Base-by-base conservation (phyloP, 2,113 vertebrate genomes). In the Pachycephala philippinensis region DNA sequence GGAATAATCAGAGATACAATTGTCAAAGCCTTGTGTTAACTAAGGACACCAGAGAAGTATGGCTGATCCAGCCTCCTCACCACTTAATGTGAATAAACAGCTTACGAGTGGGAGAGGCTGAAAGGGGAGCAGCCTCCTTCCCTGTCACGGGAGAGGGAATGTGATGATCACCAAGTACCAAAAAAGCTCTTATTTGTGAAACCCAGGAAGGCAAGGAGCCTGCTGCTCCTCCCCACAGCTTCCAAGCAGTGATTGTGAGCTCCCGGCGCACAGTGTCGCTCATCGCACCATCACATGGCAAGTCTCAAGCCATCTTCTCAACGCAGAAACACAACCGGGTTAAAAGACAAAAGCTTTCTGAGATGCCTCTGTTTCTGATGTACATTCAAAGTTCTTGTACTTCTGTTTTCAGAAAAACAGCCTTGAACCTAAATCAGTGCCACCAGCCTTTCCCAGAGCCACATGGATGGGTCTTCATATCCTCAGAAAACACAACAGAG, bases 71-170 rank as follows among this genome's bases (percentile, higher is more conserved):
- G 92, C 89, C 54, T 76, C 82, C 88, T 88, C 77, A 68, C 76
- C 95, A 94, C 92, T 88, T 96, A 96, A 95, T 90, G 85, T 65
- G 70, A 90, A 94, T 83, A 87, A 92, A 94, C 86, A 84, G 90
- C 87, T 85, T 93, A 87, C 13, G 76, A 83, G 81, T 96, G 93
- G 95, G 91, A 90, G 95, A 96, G 88, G 89, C 88, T 95, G 93
- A 87, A 97, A 93, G 94, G 89, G 90, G 88, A 95, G 79, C 86
- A 95, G 92, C 88, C 95, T 94, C 81, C 94, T 90, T 90, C 84
- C 78, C 75, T 92, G 82, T 89, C 93, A 90, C 74, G 57, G 65
- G 84, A 97, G 61, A 92, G 40, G 37, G 65, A 95, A 95, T 91
- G 87, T 92, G 93, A 92, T 86, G 71, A 91, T 96, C 89, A 80